A percentile compares a stretch with the other conserved stretches of the same genome.
Evolutionary conservation across 2,113 vertebrate species (phyloP).

Genomic region (Lanius ludovicianus): DNA sequence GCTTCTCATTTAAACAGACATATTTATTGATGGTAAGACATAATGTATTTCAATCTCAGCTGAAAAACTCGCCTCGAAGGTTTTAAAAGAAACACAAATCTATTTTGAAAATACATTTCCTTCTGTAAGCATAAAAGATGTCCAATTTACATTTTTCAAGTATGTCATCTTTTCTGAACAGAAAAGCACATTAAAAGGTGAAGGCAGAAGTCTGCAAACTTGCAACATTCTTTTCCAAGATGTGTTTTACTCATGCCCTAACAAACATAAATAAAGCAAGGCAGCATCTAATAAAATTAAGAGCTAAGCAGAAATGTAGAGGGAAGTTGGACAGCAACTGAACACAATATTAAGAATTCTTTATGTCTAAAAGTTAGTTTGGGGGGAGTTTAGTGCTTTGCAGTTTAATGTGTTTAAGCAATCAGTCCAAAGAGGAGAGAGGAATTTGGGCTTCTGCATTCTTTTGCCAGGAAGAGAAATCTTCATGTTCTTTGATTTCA

Average conservation of each 20-base stretch:
- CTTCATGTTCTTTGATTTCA: not conserved
- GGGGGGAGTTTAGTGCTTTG: not conserved
- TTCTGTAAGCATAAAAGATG: not conserved
- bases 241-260: not conserved
- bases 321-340: not conserved
- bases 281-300: not conserved
- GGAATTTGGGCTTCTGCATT: not conserved
- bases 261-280: not conserved
- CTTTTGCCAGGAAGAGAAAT: not conserved
- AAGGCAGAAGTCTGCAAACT: not conserved
- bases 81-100: not conserved
- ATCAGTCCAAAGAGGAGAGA: not conserved
- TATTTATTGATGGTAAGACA: constrained; percentile 10
- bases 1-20: not conserved
- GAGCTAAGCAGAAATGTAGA: not conserved
- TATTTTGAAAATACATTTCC: constrained; percentile 26
- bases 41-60: not conserved
- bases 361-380: not conserved
- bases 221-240: not conserved
- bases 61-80: not conserved
- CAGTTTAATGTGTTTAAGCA: not conserved
- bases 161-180: not conserved
- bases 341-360: not conserved
- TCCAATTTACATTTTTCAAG: not conserved
- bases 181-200: not conserved